Evolutionary conservation across 1,140 invertebrate genomes (phyloP).

Genomic region (Bombus waltoni): DNA sequence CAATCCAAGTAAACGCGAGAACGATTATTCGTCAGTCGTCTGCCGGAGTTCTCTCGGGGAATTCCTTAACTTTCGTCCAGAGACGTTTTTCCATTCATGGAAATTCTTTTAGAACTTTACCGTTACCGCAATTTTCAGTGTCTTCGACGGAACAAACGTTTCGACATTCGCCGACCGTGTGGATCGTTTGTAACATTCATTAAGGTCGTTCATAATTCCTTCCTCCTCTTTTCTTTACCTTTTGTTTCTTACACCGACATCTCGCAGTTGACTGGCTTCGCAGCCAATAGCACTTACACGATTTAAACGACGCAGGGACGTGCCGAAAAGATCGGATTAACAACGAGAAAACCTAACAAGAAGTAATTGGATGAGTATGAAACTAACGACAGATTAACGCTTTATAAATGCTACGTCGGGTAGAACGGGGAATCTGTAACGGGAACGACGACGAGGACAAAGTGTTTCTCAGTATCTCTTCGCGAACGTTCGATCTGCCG

Average conservation of each 20-base stretch:
- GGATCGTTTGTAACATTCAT: conserved; percentile 15
- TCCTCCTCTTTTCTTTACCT: background rate
- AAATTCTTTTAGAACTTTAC: no score
- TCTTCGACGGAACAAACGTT: background rate
- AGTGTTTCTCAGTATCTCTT: background rate
- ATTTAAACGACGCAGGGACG: background rate
- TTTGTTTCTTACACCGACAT: background rate
- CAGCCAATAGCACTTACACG: conserved; percentile 24
- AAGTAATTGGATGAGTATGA: conserved; percentile 20
- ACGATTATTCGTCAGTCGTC: background rate
- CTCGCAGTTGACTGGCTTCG: conserved; percentile 26
- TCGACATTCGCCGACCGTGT: background rate
- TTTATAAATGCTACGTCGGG: background rate
- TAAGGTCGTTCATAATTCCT: conserved; percentile 21
- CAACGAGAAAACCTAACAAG: background rate
- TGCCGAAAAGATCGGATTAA: conserved; percentile 10
- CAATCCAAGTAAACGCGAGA: background rate
- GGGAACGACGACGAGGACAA: background rate
- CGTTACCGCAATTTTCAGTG: background rate
- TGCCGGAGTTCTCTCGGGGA: background rate
- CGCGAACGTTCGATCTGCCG: no score
- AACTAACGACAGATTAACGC: background rate
- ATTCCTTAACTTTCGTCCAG: background rate
- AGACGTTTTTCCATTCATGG: background rate
- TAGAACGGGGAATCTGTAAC: background rate